A percentile compares a stretch with the other conserved stretches of the same genome.
phyloP scores from a whole-genome alignment of 2,888 invertebrate species.

The Hartigia nigra region DNA sequence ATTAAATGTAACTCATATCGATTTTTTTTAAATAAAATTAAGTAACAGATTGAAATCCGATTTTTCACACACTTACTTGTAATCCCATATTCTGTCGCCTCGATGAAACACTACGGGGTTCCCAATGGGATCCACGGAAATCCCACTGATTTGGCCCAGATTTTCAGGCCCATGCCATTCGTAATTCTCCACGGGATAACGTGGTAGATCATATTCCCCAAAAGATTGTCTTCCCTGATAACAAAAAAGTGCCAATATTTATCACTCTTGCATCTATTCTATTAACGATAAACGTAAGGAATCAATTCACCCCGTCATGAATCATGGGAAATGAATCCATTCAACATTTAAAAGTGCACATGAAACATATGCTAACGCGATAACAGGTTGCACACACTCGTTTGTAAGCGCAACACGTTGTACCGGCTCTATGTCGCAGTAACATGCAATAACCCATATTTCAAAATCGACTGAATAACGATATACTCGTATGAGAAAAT shows the following conservation, averaged over 20 bases:
- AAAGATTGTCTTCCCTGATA: neutral
- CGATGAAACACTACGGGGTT: slow-evolving; percentile 90
- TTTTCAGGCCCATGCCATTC: slow-evolving; percentile 61
- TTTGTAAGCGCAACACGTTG: neutral
- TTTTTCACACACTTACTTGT: slow-evolving; percentile 68
- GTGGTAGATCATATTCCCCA: slow-evolving; percentile 12
- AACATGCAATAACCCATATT: neutral
- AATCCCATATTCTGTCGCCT: slow-evolving; percentile 82
- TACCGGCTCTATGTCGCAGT: neutral
- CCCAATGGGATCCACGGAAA: slow-evolving; percentile 83
- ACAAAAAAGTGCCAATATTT: neutral
- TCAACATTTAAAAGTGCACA: slow-evolving; percentile 19
- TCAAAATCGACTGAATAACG: neutral
- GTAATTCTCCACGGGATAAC: slow-evolving; percentile 42
- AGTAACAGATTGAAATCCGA: neutral
- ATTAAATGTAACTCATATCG: neutral
- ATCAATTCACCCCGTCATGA: slow-evolving; percentile 27
- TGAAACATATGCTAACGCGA: neutral
- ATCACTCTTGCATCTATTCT: neutral
- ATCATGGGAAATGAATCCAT: slow-evolving; percentile 23
- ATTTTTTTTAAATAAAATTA: slow-evolving; percentile 4
- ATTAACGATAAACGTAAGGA: neutral
- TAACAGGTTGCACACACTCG: slow-evolving; percentile 10
- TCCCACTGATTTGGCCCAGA: slow-evolving; percentile 86
- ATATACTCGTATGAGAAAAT: neutral